These are phyloP conservation scores for human DNA, from an alignment of 2,113 vertebrate genomes.

Conservation along the genomic window GRCh38 chr1:64637001-64637500, in stretches of 20 bases:
- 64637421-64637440: conserved; percentile 47
- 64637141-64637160: not conserved
- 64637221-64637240: not conserved
- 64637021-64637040: not conserved
- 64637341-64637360: not conserved
- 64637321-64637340: accelerated
- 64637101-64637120: not conserved
- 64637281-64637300: not conserved
- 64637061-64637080: not conserved
- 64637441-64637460: conserved; percentile 7
- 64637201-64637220: not conserved
- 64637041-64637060: not conserved
- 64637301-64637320: accelerated
- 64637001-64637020: not conserved
- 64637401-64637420: conserved; percentile 20
- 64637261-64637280: not conserved
- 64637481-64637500: not conserved
- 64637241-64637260: not conserved
- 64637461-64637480: conserved; percentile 47
- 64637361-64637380: not conserved
- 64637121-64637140: not conserved
- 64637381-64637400: not conserved
- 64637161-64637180: not conserved
- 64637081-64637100: not conserved
- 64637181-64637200: not conserved